These are phyloP conservation scores for Dolichomitus sp. DNA, from an alignment of 2,888 invertebrate genomes.

Conservation along the genomic window DNA sequence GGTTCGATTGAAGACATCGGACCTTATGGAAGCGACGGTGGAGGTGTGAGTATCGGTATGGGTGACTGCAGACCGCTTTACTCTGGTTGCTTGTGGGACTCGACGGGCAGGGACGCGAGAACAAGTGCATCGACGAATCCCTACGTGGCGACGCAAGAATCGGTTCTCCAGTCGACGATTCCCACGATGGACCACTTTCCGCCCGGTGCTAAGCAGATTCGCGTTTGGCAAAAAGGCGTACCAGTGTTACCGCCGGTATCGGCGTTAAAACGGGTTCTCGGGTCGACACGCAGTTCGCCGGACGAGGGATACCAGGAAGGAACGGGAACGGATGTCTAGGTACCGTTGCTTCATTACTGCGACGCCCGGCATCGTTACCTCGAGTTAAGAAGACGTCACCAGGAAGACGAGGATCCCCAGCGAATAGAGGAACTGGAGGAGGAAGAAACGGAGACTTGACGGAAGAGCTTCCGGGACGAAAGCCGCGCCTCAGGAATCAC, in stretches of 20 bases:
- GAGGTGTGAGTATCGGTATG: constrained; percentile 70
- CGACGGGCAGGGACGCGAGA: constrained; percentile 87
- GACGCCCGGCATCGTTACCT: constrained; percentile 82
- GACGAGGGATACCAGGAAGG: constrained; percentile 98
- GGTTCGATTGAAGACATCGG: constrained; percentile 83
- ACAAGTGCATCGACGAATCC: constrained; percentile 91
- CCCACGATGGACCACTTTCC: constrained; percentile 84
- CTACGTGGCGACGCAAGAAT: constrained; percentile 90
- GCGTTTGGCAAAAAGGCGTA: constrained; percentile 95
- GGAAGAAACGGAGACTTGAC: constrained; percentile 45
- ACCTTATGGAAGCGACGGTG: constrained; percentile 87
- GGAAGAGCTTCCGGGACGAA: constrained; percentile 1
- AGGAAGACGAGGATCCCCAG: constrained; percentile 71
- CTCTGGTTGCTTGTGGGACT: constrained; percentile 93
- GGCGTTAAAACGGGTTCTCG: constrained; percentile 94
- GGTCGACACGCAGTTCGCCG: constrained; percentile 94
- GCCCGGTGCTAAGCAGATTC: constrained; percentile 92
- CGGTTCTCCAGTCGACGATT: constrained; percentile 73
- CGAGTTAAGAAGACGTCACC: constrained; percentile 80
- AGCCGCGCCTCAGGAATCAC: not conserved
- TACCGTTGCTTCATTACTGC: constrained; percentile 84
- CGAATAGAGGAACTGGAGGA: constrained; percentile 55
- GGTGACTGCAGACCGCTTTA: constrained; percentile 87
- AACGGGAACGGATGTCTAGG: constrained; percentile 96
- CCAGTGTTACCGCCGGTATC: constrained; percentile 95